phyloP scores from a whole-genome alignment of 1,140 invertebrate genomes.

The Araneus ventricosus region DNA sequence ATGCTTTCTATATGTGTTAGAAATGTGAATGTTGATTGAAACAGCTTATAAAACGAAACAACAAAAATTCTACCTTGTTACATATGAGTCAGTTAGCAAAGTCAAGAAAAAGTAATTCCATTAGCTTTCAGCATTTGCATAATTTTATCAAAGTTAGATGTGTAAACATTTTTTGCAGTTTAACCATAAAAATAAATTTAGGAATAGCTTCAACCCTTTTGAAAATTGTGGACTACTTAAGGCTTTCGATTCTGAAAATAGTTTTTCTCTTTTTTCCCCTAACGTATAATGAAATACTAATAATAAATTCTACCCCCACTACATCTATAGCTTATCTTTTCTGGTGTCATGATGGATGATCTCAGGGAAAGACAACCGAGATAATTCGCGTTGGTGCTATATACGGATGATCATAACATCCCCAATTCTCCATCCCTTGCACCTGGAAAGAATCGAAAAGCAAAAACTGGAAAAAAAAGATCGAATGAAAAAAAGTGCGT shows the following conservation, averaged over 20 bases:
- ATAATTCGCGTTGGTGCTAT: constrained; percentile 28
- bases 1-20: too few relatives aligned
- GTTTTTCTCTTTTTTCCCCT: not conserved
- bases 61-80: too few relatives aligned
- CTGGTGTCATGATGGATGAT: constrained; percentile 37
- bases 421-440: not conserved
- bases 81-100: too few relatives aligned
- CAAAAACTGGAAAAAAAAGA: constrained; percentile 20
- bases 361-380: constrained; percentile 50
- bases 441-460: constrained; percentile 22
- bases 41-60: too few relatives aligned
- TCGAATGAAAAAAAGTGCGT: not conserved
- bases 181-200: too few relatives aligned
- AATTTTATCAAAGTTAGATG: too few relatives aligned
- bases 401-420: constrained; percentile 27
- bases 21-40: too few relatives aligned
- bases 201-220: too few relatives aligned
- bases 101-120: too few relatives aligned
- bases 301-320: not conserved
- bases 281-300: not conserved
- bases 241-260: not conserved
- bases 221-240: too few relatives aligned
- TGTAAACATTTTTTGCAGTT: too few relatives aligned
- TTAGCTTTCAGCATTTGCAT: too few relatives aligned
- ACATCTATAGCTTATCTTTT: not conserved